phyloP scores from a whole-genome alignment of 1,140 invertebrate species.

The Metaphire vulgaris region DNA sequence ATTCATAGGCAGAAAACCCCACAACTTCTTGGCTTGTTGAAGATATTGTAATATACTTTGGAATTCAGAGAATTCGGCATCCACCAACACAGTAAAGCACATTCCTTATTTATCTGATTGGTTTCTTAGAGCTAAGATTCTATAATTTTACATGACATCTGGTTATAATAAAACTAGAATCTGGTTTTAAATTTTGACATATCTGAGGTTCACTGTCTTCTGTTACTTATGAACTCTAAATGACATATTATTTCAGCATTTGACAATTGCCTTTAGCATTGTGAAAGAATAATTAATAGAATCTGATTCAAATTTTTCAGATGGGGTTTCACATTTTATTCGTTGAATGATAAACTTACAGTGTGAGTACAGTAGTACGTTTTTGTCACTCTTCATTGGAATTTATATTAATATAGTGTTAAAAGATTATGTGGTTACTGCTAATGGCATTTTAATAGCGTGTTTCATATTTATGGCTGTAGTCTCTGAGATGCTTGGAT shows the following conservation, averaged over 20 bases:
- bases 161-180: not conserved
- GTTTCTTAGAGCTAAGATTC: not conserved
- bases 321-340: not conserved
- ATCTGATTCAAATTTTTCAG: not conserved
- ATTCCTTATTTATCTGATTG: not conserved
- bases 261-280: not conserved
- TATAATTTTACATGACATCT: not conserved
- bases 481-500: not conserved
- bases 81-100: conserved; percentile 61
- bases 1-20: not conserved
- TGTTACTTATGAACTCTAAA: not conserved
- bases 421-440: no score
- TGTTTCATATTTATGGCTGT: not conserved
- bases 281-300: not conserved
- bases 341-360: not conserved
- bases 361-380: not conserved
- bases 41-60: conserved; percentile 73
- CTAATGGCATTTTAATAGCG: no score
- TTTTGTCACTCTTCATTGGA: not conserved
- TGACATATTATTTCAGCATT: not conserved
- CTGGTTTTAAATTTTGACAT: no score
- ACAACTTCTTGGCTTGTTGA: conserved; percentile 62
- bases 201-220: no score
- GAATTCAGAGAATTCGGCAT: conserved; percentile 69
- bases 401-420: no score